These are phyloP conservation scores for Rana temporaria DNA, from an alignment of 2,113 vertebrate genomes.

Conservation along the genomic window DNA sequence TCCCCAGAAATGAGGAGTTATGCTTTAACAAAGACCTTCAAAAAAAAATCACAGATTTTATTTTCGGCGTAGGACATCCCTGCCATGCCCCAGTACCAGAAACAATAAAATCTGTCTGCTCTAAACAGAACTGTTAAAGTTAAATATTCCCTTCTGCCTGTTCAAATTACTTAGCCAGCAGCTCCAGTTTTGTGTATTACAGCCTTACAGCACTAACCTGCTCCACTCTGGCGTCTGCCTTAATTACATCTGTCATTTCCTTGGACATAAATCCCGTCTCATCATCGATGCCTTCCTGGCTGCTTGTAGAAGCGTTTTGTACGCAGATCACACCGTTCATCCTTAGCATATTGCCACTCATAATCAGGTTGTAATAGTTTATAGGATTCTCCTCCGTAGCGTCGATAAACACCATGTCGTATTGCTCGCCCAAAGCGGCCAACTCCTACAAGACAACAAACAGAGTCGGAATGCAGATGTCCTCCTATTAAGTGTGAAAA, in stretches of 20 bases:
- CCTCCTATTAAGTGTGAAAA: constrained; percentile 52
- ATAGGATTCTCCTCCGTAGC: constrained; percentile 81
- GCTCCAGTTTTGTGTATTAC: neutral
- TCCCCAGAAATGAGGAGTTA: too few species aligned
- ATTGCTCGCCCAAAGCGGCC: constrained; percentile 73
- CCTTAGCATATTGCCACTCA: constrained; percentile 79
- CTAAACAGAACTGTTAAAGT: constrained; percentile 25
- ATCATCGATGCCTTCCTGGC: constrained; percentile 74
- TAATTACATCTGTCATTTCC: constrained; percentile 77
- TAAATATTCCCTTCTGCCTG: constrained; percentile 39
- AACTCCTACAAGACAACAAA: constrained; percentile 70
- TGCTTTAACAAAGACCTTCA: too few species aligned
- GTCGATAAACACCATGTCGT: constrained; percentile 84
- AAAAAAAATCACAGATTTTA: too few species aligned
- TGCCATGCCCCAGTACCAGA: neutral
- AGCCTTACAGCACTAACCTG: constrained; percentile 68
- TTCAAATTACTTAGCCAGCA: constrained; percentile 16
- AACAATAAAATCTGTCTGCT: constrained; percentile 8
- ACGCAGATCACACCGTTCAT: constrained; percentile 77
- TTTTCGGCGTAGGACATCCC: neutral
- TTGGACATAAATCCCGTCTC: constrained; percentile 76
- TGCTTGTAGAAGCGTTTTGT: constrained; percentile 78
- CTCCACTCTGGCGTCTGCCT: constrained; percentile 71
- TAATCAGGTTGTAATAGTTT: constrained; percentile 81
- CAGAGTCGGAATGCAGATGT: constrained; percentile 50